A percentile compares a stretch with the other conserved stretches of the same genome.
Evolutionary conservation across 2,113 vertebrate genomes (phyloP).

Genomic region (Parotia lawesii): DNA sequence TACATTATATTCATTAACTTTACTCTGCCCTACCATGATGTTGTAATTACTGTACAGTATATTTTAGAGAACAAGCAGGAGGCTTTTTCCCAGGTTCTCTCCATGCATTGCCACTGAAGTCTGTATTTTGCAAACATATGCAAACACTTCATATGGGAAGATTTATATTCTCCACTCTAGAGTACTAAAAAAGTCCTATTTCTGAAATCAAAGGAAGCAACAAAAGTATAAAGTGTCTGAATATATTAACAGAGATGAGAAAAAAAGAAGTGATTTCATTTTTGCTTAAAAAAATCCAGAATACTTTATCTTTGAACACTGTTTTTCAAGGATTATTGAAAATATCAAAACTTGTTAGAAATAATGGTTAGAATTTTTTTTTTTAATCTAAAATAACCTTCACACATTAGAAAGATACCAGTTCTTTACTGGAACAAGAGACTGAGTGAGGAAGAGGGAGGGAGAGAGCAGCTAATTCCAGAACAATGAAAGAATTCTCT

Average conservation of each 20-base stretch:
- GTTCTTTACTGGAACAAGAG: neutral
- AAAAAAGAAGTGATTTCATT: neutral
- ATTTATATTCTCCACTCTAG: neutral
- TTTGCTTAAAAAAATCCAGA: neutral
- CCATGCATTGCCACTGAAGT: rapidly evolving
- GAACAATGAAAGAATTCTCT: neutral
- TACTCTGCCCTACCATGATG: neutral
- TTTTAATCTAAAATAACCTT: neutral
- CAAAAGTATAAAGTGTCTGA: neutral
- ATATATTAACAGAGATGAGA: neutral
- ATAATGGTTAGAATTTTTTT: neutral
- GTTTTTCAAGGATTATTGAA: neutral
- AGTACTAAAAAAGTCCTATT: neutral
- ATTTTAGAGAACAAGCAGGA: neutral
- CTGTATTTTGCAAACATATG: neutral
- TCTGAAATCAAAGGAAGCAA: neutral
- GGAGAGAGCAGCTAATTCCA: neutral
- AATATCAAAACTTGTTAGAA: neutral
- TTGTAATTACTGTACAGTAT: neutral
- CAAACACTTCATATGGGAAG: neutral
- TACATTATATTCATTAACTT: neutral
- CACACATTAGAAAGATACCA: neutral
- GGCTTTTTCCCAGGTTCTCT: neutral
- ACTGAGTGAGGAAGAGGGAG: neutral
- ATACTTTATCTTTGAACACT: neutral